A percentile compares a stretch with the other conserved stretches of the same genome.
Conservation (phyloP, 2,797 vertebrate genomes). For the Sebastes goodei region DNA sequence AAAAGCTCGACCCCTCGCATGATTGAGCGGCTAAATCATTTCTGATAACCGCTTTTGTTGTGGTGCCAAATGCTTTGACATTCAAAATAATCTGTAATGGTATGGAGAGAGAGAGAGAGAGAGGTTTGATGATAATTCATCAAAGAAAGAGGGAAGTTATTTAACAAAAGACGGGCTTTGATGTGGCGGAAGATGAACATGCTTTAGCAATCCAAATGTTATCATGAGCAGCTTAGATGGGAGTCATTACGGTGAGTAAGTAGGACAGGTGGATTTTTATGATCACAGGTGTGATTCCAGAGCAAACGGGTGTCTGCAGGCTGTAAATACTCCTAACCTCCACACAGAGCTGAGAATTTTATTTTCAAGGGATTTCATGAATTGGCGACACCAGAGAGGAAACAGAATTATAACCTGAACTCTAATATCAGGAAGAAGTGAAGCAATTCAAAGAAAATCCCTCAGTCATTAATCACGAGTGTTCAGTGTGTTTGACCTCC, state of each 20-base stretch:
- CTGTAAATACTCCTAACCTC: not conserved
- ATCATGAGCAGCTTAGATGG: slow-evolving; percentile 60
- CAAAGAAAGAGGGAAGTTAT: slow-evolving; percentile 62
- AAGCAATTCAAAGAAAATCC: slow-evolving; percentile 35
- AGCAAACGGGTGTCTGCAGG: slow-evolving; percentile 3
- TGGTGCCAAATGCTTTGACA: slow-evolving; percentile 56
- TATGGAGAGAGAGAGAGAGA: slow-evolving; percentile 28
- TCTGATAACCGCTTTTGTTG: slow-evolving; percentile 70
- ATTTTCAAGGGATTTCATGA: not conserved
- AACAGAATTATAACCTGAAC: slow-evolving; percentile 8
- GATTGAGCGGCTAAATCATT: slow-evolving; percentile 52
- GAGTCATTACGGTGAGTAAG: slow-evolving; percentile 53
- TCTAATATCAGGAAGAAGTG: not conserved
- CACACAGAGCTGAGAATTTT: not conserved
- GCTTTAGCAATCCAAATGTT: slow-evolving; percentile 75
- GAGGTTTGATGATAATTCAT: slow-evolving; percentile 71
- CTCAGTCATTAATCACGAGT: slow-evolving; percentile 16
- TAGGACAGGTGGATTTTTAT: slow-evolving; percentile 60
- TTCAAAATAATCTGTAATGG: slow-evolving; percentile 55
- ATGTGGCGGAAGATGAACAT: slow-evolving; percentile 73
- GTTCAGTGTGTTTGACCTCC: slow-evolving; percentile 13
- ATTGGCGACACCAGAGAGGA: not conserved
- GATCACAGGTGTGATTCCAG: slow-evolving; percentile 53
- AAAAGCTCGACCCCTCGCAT: slow-evolving; percentile 25
- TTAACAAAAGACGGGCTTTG: slow-evolving; percentile 67